A percentile compares a stretch with the other conserved stretches of the same genome.
Evolutionary conservation across 2,888 invertebrate genomes (phyloP).

Genomic region (Odontocerum albicorne): DNA sequence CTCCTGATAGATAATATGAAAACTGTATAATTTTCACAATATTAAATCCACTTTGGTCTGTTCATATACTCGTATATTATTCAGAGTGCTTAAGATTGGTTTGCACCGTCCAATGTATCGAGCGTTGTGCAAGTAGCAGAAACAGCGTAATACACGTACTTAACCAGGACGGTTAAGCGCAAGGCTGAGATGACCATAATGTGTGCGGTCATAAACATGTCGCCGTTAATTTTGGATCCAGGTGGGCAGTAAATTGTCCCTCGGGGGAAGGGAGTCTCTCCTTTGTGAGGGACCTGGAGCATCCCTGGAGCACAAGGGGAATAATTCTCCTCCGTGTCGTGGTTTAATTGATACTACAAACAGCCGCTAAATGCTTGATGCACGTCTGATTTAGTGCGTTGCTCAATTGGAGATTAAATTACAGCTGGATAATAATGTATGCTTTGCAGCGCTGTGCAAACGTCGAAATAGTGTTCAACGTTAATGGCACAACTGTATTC

Average conservation of each 20-base stretch:
- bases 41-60: too few species aligned
- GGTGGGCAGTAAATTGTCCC: conserved; percentile 38
- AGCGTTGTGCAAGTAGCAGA: background rate
- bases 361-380: conserved; percentile 24
- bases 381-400: conserved; percentile 19
- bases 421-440: conserved; percentile 5
- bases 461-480: too few species aligned
- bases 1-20: too few species aligned
- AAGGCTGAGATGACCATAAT: conserved; percentile 38
- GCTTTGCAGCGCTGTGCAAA: background rate
- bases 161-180: conserved; percentile 31
- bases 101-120: background rate
- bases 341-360: conserved; percentile 36
- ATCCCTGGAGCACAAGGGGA: background rate
- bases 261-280: conserved; percentile 26
- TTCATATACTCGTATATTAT: too few species aligned
- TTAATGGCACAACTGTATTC: too few species aligned
- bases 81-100: background rate
- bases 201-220: conserved; percentile 38
- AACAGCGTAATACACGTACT: conserved; percentile 1
- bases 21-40: too few species aligned
- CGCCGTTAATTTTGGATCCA: conserved; percentile 38
- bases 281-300: conserved; percentile 16
- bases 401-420: conserved; percentile 21
- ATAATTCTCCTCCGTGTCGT: conserved; percentile 24